phyloP scores from a whole-genome alignment of 2,797 vertebrate genomes.

The Tiaroga cobitis region DNA sequence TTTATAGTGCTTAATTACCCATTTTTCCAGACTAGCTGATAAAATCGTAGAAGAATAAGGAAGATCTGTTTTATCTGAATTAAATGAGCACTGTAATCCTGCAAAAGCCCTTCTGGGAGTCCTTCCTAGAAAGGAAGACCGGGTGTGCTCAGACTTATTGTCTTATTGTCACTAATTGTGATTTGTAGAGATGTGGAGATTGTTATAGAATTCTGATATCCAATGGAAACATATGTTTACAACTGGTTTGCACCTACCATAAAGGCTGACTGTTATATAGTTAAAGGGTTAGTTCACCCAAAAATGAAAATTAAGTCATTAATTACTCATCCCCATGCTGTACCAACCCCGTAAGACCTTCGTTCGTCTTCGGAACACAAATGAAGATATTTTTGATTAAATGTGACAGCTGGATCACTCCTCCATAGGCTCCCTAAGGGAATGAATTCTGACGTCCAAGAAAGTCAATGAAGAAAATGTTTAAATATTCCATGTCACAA shows the following conservation, averaged over 20 bases:
- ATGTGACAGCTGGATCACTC: too few relatives aligned
- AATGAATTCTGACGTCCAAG: too few relatives aligned
- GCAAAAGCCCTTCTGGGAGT: conserved; percentile 27
- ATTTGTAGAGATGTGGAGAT: not conserved
- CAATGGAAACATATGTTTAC: not conserved
- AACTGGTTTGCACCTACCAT: not conserved
- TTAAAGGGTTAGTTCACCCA: too few relatives aligned
- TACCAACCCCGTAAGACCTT: too few relatives aligned
- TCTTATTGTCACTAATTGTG: too few relatives aligned
- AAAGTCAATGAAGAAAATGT: too few relatives aligned
- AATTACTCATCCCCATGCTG: too few relatives aligned
- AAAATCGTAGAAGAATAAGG: conserved; percentile 19
- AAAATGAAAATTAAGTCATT: too few relatives aligned
- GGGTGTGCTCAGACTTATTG: not conserved
- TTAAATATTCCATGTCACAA: too few relatives aligned
- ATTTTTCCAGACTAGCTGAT: conserved; percentile 8
- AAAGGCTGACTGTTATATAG: not conserved
- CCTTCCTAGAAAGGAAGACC: conserved; percentile 15
- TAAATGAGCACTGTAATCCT: conserved; percentile 7
- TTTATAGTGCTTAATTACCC: conserved; percentile 10
- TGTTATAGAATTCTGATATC: not conserved
- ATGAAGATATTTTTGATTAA: too few relatives aligned
- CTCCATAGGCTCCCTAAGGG: too few relatives aligned
- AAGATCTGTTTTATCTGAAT: conserved; percentile 29
- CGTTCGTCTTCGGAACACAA: too few relatives aligned